Conservation (phyloP, 2,888 invertebrate genomes). For the Phengaris alcon region DNA sequence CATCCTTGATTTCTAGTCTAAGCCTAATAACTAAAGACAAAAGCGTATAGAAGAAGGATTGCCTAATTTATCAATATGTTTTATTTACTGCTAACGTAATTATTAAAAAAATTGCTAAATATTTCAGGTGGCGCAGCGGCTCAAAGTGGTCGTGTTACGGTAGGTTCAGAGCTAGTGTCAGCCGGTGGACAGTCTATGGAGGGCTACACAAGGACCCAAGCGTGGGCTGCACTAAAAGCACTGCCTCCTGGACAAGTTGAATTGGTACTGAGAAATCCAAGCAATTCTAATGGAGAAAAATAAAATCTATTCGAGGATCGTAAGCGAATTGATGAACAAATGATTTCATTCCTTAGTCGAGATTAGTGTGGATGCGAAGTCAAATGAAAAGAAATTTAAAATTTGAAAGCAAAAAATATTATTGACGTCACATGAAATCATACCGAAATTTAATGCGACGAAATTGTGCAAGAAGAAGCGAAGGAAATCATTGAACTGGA, state of each 20-base stretch:
- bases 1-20: too few species aligned
- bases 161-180: constrained; percentile 91
- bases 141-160: constrained; percentile 88
- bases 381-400: neutral
- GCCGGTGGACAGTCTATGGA: constrained; percentile 90
- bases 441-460: neutral
- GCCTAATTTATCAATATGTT: constrained; percentile 21
- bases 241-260: constrained; percentile 90
- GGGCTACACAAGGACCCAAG: constrained; percentile 93
- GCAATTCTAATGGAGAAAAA: constrained; percentile 23
- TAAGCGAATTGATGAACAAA: neutral
- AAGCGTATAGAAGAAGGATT: neutral
- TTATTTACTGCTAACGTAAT: neutral
- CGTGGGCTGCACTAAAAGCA: constrained; percentile 95
- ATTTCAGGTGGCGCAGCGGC: constrained; percentile 91
- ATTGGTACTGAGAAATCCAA: constrained; percentile 74
- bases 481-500: constrained; percentile 1
- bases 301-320: neutral
- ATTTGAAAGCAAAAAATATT: neutral
- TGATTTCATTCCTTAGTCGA: neutral
- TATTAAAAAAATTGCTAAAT: neutral
- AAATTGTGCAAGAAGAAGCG: neutral
- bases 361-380: neutral
- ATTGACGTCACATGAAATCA: neutral
- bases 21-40: too few species aligned